Conservation (phyloP, 2,888 invertebrate genomes). For the Plebejus melissa region DNA sequence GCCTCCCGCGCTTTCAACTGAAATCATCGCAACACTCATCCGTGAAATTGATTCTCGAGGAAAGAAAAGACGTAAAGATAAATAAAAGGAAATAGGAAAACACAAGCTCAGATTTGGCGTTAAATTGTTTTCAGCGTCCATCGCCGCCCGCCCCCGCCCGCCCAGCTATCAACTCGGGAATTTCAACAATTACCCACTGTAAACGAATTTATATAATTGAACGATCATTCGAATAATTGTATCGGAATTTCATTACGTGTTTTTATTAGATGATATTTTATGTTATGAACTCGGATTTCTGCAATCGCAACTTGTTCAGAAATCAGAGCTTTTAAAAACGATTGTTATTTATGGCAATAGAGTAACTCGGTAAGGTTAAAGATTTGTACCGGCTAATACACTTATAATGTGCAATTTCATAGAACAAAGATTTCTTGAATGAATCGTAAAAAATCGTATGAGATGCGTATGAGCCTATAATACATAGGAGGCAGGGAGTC, state of each 20-base stretch:
- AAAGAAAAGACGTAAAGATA: constrained; percentile 78
- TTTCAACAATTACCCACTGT: constrained; percentile 75
- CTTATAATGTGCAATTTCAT: background rate
- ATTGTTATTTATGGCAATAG: background rate
- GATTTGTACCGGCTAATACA: background rate
- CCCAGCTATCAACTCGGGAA: constrained; percentile 65
- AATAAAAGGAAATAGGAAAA: constrained; percentile 80
- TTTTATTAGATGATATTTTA: background rate
- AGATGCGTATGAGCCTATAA: background rate
- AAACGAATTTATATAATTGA: constrained; percentile 72
- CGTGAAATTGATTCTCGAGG: constrained; percentile 78
- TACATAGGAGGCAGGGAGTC: constrained; percentile 48
- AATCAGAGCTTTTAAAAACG: too few species aligned
- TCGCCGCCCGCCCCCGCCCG: constrained; percentile 41
- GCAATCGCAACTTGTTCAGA: background rate
- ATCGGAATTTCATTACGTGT: constrained; percentile 9
- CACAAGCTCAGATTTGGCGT: constrained; percentile 80
- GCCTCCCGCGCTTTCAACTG: constrained; percentile 70
- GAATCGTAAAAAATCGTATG: background rate
- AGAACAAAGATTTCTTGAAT: background rate
- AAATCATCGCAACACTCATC: constrained; percentile 78
- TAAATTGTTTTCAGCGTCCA: constrained; percentile 77
- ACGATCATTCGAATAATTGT: constrained; percentile 12
- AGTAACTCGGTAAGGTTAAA: background rate
- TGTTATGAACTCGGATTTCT: background rate